Percentiles rank a stretch among this genome's conserved stretches.
Conservation (phyloP, 2,888 invertebrate genomes). For the Diarsia brunnea region DNA sequence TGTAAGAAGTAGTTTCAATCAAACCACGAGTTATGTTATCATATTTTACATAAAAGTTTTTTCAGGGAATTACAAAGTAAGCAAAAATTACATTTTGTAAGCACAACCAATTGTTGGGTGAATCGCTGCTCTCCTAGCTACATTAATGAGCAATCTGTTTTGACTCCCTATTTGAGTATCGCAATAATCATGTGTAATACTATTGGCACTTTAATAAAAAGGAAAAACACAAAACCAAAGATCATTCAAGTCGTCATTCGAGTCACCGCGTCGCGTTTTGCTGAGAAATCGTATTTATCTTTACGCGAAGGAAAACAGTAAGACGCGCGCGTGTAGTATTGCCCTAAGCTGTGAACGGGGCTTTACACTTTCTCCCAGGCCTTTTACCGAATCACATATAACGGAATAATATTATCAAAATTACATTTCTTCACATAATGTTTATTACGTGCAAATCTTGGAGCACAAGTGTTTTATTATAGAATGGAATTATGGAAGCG, state of each 20-base stretch:
- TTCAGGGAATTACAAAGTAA: no score
- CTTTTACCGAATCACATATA: slow-evolving; percentile 21
- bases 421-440: slow-evolving; percentile 40
- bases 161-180: no score
- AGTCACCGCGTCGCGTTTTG: background rate
- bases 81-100: no score
- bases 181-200: no score
- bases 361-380: background rate
- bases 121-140: no score
- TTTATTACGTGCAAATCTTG: slow-evolving; percentile 38
- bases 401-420: slow-evolving; percentile 39
- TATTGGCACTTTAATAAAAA: no score
- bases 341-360: background rate
- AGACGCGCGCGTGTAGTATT: background rate
- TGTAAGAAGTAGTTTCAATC: background rate
- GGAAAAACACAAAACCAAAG: no score
- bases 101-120: no score
- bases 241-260: no score
- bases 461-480: slow-evolving; percentile 24
- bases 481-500: slow-evolving; percentile 9
- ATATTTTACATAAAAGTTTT: no score
- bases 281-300: no score
- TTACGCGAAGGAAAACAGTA: background rate
- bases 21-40: background rate
- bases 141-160: no score